Conservation (phyloP, 2,797 vertebrate genomes). For the Neomorphus geoffroyi region DNA sequence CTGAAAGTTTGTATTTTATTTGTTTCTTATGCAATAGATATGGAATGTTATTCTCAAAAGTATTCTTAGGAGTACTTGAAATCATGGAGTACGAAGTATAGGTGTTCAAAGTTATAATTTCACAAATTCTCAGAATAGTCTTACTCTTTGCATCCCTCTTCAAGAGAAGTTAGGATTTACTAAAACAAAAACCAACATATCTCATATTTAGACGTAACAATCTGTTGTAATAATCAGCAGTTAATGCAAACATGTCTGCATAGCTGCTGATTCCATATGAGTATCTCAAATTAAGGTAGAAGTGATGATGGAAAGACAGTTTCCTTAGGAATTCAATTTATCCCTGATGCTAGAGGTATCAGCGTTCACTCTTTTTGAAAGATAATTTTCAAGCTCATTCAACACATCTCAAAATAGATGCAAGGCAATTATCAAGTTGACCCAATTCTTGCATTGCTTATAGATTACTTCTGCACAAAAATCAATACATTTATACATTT, state of each 20-base stretch:
- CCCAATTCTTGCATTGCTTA: background rate
- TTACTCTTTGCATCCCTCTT: background rate
- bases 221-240: background rate
- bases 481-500: background rate
- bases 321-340: background rate
- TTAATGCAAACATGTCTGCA: background rate
- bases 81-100: background rate
- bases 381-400: background rate
- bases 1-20: background rate
- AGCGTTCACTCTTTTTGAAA: background rate
- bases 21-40: background rate
- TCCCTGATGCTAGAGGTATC: background rate
- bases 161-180: background rate
- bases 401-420: background rate
- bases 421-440: background rate
- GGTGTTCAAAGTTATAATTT: background rate
- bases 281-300: background rate
- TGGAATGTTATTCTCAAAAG: background rate
- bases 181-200: background rate
- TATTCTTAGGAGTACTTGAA: background rate
- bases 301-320: background rate
- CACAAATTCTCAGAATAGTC: background rate
- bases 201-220: background rate
- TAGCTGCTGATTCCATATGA: background rate
- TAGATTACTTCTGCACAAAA: background rate